A percentile compares a stretch with the other conserved stretches of the same genome.
phyloP scores from a whole-genome alignment of 2,113 vertebrate species.

The Calonectris borealis region DNA sequence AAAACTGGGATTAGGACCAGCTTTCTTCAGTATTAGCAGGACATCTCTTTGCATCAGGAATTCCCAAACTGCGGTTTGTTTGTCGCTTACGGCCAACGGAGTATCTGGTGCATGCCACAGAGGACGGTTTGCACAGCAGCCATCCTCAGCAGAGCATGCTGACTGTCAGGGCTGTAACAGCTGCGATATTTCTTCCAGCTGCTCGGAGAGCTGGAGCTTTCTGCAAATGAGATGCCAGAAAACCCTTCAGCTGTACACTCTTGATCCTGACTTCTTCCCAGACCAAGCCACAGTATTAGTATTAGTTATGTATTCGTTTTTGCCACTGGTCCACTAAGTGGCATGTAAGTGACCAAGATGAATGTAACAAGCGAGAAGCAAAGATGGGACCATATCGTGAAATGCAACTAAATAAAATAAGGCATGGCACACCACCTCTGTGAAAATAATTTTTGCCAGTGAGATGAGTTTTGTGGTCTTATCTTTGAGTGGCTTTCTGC shows the following conservation, averaged over 20 bases:
- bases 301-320: background rate
- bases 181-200: background rate
- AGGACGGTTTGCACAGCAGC: background rate
- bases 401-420: background rate
- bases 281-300: background rate
- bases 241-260: background rate
- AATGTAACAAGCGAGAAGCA: background rate
- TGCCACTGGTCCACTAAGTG: background rate
- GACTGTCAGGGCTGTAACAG: background rate
- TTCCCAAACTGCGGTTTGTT: background rate
- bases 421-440: background rate
- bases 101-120: background rate
- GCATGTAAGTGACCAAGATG: background rate
- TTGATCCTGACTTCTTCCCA: background rate
- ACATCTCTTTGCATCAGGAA: background rate
- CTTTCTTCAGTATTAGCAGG: background rate
- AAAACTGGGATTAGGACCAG: background rate
- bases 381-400: background rate
- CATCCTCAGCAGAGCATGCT: background rate
- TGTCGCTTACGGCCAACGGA: background rate
- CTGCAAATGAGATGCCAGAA: background rate
- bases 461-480: background rate
- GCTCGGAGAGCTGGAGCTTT: background rate
- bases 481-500: background rate
- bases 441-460: background rate